These are phyloP conservation scores for Erebia palarica DNA, from an alignment of 2,888 invertebrate species.

Conservation along the genomic window DNA sequence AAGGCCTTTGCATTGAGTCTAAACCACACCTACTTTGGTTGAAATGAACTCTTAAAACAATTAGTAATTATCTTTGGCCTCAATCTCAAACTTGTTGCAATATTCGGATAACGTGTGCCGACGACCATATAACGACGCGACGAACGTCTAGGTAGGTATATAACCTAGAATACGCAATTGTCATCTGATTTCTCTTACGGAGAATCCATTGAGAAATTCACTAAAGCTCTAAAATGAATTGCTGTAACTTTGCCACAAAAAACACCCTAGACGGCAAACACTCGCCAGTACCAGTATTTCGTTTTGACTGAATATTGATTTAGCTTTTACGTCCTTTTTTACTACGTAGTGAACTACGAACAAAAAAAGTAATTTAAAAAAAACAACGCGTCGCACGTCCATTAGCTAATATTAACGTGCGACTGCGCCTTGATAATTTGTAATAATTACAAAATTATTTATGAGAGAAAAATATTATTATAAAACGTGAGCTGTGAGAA, in stretches of 20 bases:
- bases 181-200: background rate
- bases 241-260: conserved; percentile 26
- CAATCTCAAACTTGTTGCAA: conserved; percentile 9
- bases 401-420: no score
- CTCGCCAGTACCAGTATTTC: background rate
- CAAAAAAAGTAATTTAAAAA: no score
- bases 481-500: no score
- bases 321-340: background rate
- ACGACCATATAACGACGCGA: conserved; percentile 2
- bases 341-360: background rate
- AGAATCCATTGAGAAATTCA: conserved; percentile 21
- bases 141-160: background rate
- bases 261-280: conserved; percentile 2
- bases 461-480: no score
- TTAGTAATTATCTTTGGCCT: background rate
- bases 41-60: background rate
- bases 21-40: background rate
- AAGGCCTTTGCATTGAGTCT: background rate
- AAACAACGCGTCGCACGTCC: no score
- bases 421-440: no score
- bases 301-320: background rate
- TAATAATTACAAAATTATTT: no score
- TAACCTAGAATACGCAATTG: background rate
- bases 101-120: background rate
- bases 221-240: conserved; percentile 10